phyloP scores from a whole-genome alignment of 2,113 vertebrate genomes.

The Panthera uncia region DNA sequence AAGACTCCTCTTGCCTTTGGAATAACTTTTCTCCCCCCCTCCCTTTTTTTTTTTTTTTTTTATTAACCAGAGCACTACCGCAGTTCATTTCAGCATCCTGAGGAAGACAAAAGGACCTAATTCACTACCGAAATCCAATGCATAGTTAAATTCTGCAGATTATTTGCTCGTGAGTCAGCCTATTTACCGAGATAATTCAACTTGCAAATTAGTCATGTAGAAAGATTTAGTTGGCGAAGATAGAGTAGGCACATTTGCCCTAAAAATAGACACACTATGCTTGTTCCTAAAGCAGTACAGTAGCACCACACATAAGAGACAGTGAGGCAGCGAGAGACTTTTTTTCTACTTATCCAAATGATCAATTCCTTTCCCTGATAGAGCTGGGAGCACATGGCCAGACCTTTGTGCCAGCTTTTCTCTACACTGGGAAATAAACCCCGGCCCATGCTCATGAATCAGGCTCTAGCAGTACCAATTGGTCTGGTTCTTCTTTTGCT shows the following conservation, averaged over 20 bases:
- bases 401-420: conserved; percentile 34
- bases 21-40: conserved; percentile 57
- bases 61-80: conserved; percentile 66
- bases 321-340: conserved; percentile 38
- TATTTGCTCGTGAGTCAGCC: conserved; percentile 82
- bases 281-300: conserved; percentile 62
- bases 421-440: conserved; percentile 13
- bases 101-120: conserved; percentile 79
- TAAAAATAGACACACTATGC: conserved; percentile 68
- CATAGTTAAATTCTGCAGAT: conserved; percentile 78
- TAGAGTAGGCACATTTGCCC: conserved; percentile 69
- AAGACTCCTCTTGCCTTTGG: conserved; percentile 41
- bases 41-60: neutral
- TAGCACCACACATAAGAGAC: conserved; percentile 43
- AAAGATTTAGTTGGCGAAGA: conserved; percentile 70
- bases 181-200: conserved; percentile 81
- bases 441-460: conserved; percentile 58
- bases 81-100: conserved; percentile 70
- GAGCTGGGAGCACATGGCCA: neutral
- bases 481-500: conserved; percentile 57
- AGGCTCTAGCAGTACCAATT: conserved; percentile 33
- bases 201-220: conserved; percentile 82
- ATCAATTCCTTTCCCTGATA: conserved; percentile 45
- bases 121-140: conserved; percentile 78
- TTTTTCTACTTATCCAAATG: conserved; percentile 28